phyloP scores from a whole-genome alignment of 2,797 vertebrate species.

The Neosilurus mollespiculum region DNA sequence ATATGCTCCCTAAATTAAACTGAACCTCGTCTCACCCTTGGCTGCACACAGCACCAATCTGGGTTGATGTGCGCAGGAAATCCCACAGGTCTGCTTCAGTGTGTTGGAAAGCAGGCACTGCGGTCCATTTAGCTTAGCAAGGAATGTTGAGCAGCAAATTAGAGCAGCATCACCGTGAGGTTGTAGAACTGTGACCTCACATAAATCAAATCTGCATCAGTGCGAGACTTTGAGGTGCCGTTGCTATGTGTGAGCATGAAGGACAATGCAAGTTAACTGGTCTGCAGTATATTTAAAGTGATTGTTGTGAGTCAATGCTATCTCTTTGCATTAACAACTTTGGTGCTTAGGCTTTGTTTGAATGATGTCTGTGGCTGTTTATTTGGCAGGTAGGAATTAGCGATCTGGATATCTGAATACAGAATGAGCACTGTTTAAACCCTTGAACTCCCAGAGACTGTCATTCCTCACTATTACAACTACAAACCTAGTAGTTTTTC shows the following conservation, averaged over 20 bases:
- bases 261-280: slow-evolving; percentile 27
- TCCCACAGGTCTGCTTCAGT: slow-evolving; percentile 48
- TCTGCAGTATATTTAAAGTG: slow-evolving; percentile 30
- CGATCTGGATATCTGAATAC: slow-evolving; percentile 27
- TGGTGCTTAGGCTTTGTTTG: slow-evolving; percentile 32
- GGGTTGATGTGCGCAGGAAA: slow-evolving; percentile 23
- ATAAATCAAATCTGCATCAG: slow-evolving; percentile 52
- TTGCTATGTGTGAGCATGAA: slow-evolving; percentile 31
- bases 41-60: slow-evolving; percentile 51
- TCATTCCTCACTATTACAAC: slow-evolving; percentile 1
- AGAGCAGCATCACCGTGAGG: slow-evolving; percentile 33
- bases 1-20: slow-evolving; percentile 64
- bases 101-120: slow-evolving; percentile 28
- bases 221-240: slow-evolving; percentile 5
- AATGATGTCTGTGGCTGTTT: slow-evolving; percentile 41
- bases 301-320: slow-evolving; percentile 50
- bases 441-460: not conserved
- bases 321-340: slow-evolving; percentile 49
- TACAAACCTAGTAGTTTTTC: not conserved
- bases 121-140: slow-evolving; percentile 48
- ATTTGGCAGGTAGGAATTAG: slow-evolving; percentile 38
- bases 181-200: slow-evolving; percentile 30
- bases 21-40: slow-evolving; percentile 57
- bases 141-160: slow-evolving; percentile 33
- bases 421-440: slow-evolving; percentile 2